Percentiles rank a stretch among this genome's conserved stretches.
phyloP scores from a whole-genome alignment of 1,140 invertebrate species.

The Drosophila quadrilineata region DNA sequence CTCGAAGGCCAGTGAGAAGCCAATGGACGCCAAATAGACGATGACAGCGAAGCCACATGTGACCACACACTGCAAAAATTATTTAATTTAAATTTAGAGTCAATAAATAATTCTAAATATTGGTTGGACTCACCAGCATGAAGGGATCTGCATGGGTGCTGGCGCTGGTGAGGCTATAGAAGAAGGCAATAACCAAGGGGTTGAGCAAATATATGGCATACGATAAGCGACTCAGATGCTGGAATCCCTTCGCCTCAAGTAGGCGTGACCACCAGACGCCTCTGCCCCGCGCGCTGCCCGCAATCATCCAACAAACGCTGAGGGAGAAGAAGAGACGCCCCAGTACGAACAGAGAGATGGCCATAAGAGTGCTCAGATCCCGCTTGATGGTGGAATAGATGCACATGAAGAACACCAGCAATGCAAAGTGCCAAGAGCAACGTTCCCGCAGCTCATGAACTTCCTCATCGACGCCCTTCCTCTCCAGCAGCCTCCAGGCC shows the following conservation, averaged over 20 bases:
- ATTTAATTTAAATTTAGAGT: not conserved
- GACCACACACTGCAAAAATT: slow-evolving; percentile 63
- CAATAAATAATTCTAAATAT: not conserved
- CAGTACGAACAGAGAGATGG: slow-evolving; percentile 68
- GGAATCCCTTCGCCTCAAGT: slow-evolving; percentile 72
- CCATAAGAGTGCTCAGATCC: slow-evolving; percentile 55
- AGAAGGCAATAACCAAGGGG: slow-evolving; percentile 70
- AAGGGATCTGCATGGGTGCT: slow-evolving; percentile 79
- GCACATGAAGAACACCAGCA: slow-evolving; percentile 66
- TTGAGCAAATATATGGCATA: slow-evolving; percentile 80
- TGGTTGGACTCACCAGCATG: slow-evolving; percentile 59
- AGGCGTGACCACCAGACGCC: slow-evolving; percentile 75
- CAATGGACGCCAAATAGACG: slow-evolving; percentile 70
- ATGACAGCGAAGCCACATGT: slow-evolving; percentile 75
- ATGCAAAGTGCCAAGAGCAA: slow-evolving; percentile 63
- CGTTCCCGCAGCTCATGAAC: slow-evolving; percentile 53
- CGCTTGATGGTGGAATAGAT: slow-evolving; percentile 75
- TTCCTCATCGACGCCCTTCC: slow-evolving; percentile 26
- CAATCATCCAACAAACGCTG: slow-evolving; percentile 78
- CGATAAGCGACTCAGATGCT: slow-evolving; percentile 77
- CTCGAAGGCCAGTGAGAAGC: slow-evolving; percentile 78
- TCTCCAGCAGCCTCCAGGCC: slow-evolving; percentile 61
- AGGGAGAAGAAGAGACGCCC: slow-evolving; percentile 71
- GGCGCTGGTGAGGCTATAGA: slow-evolving; percentile 66
- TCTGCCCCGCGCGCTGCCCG: slow-evolving; percentile 65